These are phyloP conservation scores for Dugesia japonica DNA, from an alignment of 2,888 invertebrate genomes.

Conservation along the genomic window DNA sequence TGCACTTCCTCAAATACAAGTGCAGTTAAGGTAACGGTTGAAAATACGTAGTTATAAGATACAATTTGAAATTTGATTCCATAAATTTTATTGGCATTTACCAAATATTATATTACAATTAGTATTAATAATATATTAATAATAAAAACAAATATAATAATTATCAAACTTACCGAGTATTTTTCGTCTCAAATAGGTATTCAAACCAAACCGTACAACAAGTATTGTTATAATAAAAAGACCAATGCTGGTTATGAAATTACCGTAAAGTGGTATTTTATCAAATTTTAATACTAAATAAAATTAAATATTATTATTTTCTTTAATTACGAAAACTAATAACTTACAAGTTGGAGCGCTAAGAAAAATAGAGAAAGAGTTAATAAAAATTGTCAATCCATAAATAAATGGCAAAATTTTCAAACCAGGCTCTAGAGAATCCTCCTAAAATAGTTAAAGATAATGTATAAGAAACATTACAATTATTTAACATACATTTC, in stretches of 20 bases:
- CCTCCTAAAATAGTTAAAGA: slow-evolving; percentile 49
- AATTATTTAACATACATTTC: slow-evolving; percentile 44
- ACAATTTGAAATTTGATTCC: no score
- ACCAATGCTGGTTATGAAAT: slow-evolving; percentile 56
- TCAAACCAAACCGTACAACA: slow-evolving; percentile 61
- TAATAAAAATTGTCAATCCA: slow-evolving; percentile 72
- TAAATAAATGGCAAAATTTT: slow-evolving; percentile 75
- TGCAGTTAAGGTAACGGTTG: no score
- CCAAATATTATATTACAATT: no score
- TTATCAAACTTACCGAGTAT: slow-evolving; percentile 49
- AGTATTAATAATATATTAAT: no score
- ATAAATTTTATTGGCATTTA: no score
- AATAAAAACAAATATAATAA: no score
- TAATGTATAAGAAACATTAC: no score
- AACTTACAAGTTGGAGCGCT: slow-evolving; percentile 74
- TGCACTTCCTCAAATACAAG: no score
- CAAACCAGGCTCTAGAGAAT: slow-evolving; percentile 68
- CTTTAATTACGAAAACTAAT: background rate
- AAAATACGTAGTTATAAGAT: no score
- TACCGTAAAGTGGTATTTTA: slow-evolving; percentile 70
- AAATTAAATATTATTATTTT: background rate
- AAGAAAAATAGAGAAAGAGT: slow-evolving; percentile 77
- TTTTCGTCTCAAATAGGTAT: slow-evolving; percentile 62
- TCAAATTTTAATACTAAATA: slow-evolving; percentile 67
- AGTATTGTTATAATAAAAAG: slow-evolving; percentile 59